These are phyloP conservation scores for Lagocephalus sceleratus DNA, from an alignment of 2,797 vertebrate species.

Conservation along the genomic window DNA sequence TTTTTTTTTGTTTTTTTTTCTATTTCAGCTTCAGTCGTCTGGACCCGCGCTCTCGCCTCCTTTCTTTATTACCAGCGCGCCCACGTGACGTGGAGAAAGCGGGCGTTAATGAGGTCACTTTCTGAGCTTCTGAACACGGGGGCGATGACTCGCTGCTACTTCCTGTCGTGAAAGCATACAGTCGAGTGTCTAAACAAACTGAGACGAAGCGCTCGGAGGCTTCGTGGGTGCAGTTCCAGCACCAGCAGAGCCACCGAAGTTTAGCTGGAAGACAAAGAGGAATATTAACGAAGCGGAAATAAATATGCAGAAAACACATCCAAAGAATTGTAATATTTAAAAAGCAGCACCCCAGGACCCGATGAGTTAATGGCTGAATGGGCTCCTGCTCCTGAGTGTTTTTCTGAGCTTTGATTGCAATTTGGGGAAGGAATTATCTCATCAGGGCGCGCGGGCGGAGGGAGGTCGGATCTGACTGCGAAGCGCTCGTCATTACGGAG, in stretches of 20 bases:
- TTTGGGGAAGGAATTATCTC: conserved; percentile 81
- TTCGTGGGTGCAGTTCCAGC: conserved; percentile 6
- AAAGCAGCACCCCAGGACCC: conserved; percentile 70
- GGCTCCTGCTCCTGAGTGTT: conserved; percentile 75
- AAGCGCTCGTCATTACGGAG: conserved; percentile 76
- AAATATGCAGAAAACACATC: conserved; percentile 49
- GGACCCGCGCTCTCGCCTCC: conserved; percentile 19
- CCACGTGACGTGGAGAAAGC: conserved; percentile 16
- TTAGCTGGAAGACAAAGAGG: conserved; percentile 38
- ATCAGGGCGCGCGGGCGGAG: conserved; percentile 69
- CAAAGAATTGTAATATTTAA: conserved; percentile 65
- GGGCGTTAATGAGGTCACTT: too few species aligned
- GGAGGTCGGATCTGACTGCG: conserved; percentile 75
- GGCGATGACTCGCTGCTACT: too few species aligned
- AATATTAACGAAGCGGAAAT: conserved; percentile 39
- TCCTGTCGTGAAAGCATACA: too few species aligned
- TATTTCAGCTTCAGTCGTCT: conserved; percentile 8
- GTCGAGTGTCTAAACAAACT: too few species aligned
- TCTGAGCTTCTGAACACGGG: too few species aligned
- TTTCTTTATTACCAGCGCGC: conserved; percentile 32
- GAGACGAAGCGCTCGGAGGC: conserved; percentile 10
- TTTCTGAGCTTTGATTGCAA: conserved; percentile 81
- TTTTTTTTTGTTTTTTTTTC: neutral
- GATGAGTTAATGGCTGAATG: conserved; percentile 75
- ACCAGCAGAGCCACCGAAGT: conserved; percentile 21